Base-by-base conservation (phyloP, 2,888 invertebrate genomes). In the Aspidiotus rigidus region DNA sequence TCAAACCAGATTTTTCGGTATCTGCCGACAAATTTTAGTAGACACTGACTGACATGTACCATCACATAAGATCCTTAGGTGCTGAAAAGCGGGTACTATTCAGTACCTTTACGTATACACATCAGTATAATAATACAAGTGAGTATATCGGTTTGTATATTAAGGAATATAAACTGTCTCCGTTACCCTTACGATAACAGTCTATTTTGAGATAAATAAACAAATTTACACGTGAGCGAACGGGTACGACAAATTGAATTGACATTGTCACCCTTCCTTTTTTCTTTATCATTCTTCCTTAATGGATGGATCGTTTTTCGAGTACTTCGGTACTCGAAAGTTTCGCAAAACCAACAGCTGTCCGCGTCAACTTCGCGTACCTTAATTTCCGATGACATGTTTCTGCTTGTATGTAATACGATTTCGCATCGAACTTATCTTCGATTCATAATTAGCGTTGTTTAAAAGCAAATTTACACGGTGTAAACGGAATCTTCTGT, bases 151-250 rank as follows among this genome's bases (percentile, higher is more conserved):
- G n/a, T 49, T 11, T 49, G n/a, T 49, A 3, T 49, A 49, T 28
- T 28, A 28, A 28, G 28, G 28, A 49, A n/a, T 49, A 49, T 49
- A 49, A 49, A 49, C 49, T 49, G 49, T 49, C 67, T 59, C 13
- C 13, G 59, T 59, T 59, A 59, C 67, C 62, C 67, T 44, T 59
- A 67, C 67, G 60, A 67, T 67, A 67, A 67, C 67, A 67, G 60
- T 42, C 49, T 44, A 41, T 67, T 49, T 59, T 59, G 59, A 60
- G 59, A 57, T 56, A 66, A 66, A 67, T 67, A 67, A 67, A 67
- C 67, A 67, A 67, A 67, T 67, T 67, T 67, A 67, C 67, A 67
- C 67, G 67, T 53, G 67, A 67, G 60, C 67, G 67, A 67, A 57
- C 67, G 59, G 59, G 44, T 67, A 59, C 59, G 59, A 67, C 67